A percentile compares a stretch with the other conserved stretches of the same genome.
Evolutionary conservation across 2,888 invertebrate species (phyloP).

Genomic region (Cosmorhoe ocellata): DNA sequence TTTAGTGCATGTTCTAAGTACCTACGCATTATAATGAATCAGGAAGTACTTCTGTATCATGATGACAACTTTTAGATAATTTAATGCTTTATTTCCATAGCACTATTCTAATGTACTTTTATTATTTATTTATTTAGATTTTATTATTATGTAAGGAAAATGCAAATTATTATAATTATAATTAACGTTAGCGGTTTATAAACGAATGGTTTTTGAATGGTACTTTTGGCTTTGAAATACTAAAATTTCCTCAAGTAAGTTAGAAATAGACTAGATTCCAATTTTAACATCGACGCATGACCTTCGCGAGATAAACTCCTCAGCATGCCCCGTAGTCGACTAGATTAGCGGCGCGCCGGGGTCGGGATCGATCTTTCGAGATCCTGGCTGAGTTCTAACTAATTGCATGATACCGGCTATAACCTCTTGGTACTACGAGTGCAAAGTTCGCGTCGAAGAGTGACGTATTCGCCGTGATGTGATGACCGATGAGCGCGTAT

Average conservation of each 20-base stretch:
- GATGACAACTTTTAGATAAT: conserved; percentile 24
- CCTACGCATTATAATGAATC: conserved; percentile 12
- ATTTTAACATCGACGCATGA: conserved; percentile 67
- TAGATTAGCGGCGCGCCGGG: conserved; percentile 45
- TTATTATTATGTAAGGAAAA: conserved; percentile 16
- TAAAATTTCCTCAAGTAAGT: conserved; percentile 55
- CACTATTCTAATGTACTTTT: conserved; percentile 25
- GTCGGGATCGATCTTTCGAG: conserved; percentile 43
- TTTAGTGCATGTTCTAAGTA: conserved; percentile 31
- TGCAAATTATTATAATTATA: conserved; percentile 16
- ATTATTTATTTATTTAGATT: conserved; percentile 31
- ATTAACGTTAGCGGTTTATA: conserved; percentile 17
- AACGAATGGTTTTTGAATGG: conserved; percentile 39
- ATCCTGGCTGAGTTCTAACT: conserved; percentile 50
- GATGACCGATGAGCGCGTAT: too few relatives aligned
- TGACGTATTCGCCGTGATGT: conserved; percentile 3
- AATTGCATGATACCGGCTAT: conserved; percentile 73
- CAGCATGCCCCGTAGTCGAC: conserved; percentile 70
- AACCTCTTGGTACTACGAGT: conserved; percentile 33
- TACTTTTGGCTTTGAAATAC: conserved; percentile 60
- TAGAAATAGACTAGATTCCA: conserved; percentile 63
- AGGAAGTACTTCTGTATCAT: conserved; percentile 17
- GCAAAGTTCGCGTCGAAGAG: conserved; percentile 8
- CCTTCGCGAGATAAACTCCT: conserved; percentile 51
- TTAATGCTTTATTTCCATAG: conserved; percentile 31